Evolutionary conservation across 2,888 invertebrate species (phyloP).

Genomic region (Morpho helenor): DNA sequence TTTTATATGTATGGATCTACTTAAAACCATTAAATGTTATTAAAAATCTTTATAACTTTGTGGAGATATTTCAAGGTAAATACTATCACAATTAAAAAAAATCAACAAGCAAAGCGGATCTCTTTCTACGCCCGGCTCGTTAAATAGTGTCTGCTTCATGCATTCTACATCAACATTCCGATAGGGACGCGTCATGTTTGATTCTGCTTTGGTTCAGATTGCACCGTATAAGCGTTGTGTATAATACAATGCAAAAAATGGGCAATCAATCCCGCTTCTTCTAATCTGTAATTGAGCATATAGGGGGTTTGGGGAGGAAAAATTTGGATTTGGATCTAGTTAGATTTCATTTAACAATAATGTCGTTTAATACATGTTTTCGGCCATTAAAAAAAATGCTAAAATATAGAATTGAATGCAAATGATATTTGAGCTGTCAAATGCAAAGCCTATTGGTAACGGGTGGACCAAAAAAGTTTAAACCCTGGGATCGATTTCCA

Average conservation of each 20-base stretch:
- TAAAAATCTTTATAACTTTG: neutral
- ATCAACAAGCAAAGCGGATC: slow-evolving; percentile 21
- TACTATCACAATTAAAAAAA: neutral
- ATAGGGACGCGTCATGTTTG: slow-evolving; percentile 56
- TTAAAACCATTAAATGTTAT: neutral
- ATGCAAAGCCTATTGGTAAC: too few species aligned
- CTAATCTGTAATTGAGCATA: neutral
- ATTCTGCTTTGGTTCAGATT: slow-evolving; percentile 37
- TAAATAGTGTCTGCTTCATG: slow-evolving; percentile 44
- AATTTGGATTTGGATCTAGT: too few species aligned
- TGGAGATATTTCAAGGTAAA: neutral
- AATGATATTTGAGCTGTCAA: too few species aligned
- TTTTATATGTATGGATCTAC: too few species aligned
- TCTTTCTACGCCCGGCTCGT: slow-evolving; percentile 33
- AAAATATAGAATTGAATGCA: too few species aligned
- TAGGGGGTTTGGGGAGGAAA: too few species aligned
- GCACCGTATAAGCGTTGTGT: slow-evolving; percentile 9
- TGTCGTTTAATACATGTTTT: too few species aligned
- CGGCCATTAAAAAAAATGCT: too few species aligned
- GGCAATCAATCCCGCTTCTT: neutral
- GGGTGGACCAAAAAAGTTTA: too few species aligned
- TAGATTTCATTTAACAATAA: too few species aligned
- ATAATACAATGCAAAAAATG: slow-evolving; percentile 5
- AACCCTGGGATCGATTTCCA: too few species aligned
- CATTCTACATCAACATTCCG: slow-evolving; percentile 69